Evolutionary conservation across 2,113 vertebrate species (phyloP), one percentile per base, ranked within the genome.

Genomic region (Serinus canaria): DNA sequence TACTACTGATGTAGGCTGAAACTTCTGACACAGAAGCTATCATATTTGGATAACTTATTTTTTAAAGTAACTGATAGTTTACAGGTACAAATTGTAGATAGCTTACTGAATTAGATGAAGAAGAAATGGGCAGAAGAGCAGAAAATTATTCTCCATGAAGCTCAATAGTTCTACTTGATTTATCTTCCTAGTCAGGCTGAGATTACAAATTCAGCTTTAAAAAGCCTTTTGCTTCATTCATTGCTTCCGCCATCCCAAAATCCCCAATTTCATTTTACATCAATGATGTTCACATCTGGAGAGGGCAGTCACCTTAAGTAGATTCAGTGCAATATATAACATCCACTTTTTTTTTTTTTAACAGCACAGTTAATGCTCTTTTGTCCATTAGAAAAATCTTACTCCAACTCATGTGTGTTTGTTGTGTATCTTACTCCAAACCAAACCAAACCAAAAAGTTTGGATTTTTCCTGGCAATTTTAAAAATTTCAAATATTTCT

Each of bases 391-490:
- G 31, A 72, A 47, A 72, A 78, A 60, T 24, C 28, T 85, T 30
- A 68, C 9, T 23, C 13, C 23, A 80, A 41, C 2, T 60, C 52
- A n/a, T 6, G 30, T 11, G 11, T 18, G 16, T 35, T 39, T 28
- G 3, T 35, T 16, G 6, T 47, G 8, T 28, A n/a, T 35, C 39
- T 41, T 49, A 62, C n/a, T 25, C 11, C 22, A 55, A 52, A 7
- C 6, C 33, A 50, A 67, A 3, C 13, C 18, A 47, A 24, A 2
- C 3, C 15, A 30, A 77, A 58, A 63, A 9, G 2, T 17, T n/a
- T 35, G 3, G 1, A 2, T 0, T 30, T 89, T 56, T 55, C 43
- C 11, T 27, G 6, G 1, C 3, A 33, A 9, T 73, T n/a, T 56
- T 20, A 12, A 9, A 72, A 69, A 47, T 33, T 31, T 67, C 16